Evolutionary conservation across 2,888 invertebrate genomes (phyloP).

Genomic region (Galerucella calmariensis): DNA sequence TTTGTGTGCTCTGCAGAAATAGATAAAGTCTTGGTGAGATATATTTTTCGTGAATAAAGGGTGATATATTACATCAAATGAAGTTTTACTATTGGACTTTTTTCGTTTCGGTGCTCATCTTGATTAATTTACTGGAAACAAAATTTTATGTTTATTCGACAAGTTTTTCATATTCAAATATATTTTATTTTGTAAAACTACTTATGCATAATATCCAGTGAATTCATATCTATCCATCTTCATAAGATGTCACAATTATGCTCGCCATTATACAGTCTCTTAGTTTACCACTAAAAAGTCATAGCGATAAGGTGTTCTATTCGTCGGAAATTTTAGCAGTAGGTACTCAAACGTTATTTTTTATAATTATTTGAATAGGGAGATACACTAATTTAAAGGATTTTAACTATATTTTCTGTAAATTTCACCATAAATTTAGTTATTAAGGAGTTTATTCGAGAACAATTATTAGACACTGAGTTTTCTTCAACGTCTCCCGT

Average conservation of each 20-base stretch:
- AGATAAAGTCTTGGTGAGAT: conserved; percentile 57
- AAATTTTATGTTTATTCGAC: background rate
- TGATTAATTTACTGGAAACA: conserved; percentile 21
- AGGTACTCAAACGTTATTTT: too few species aligned
- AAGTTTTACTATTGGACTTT: conserved; percentile 38
- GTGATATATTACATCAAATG: conserved; percentile 41
- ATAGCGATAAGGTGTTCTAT: too few species aligned
- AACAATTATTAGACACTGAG: background rate
- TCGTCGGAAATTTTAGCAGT: too few species aligned
- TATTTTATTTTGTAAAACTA: background rate
- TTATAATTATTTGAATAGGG: too few species aligned
- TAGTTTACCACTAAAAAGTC: too few species aligned
- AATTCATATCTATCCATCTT: too few species aligned
- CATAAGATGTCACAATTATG: too few species aligned
- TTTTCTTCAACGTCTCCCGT: background rate
- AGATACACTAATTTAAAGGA: too few species aligned
- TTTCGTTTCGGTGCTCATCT: conserved; percentile 15
- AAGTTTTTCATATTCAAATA: background rate
- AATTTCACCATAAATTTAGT: too few species aligned
- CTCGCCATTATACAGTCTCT: too few species aligned
- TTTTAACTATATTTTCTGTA: too few species aligned
- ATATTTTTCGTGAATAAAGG: conserved; percentile 51
- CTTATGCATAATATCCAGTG: background rate
- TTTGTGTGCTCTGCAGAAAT: conserved; percentile 55
- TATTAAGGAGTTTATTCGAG: too few species aligned